phyloP scores from a whole-genome alignment of 2,797 vertebrate species.

The Acanthurus lineatus region DNA sequence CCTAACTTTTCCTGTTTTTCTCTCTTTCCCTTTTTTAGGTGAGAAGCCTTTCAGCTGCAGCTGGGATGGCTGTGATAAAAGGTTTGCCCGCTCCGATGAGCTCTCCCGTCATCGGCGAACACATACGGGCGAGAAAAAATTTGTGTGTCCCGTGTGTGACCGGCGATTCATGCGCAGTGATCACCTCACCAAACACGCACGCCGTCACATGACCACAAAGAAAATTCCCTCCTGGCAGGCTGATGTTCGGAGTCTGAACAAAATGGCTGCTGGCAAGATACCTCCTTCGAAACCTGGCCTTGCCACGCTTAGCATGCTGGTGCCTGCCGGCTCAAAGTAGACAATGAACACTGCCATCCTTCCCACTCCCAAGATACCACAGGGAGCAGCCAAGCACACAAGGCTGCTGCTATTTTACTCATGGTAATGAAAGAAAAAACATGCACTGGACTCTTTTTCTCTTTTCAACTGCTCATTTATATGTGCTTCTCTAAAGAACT shows the following conservation, averaged over 20 bases:
- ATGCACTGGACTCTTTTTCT: constrained; percentile 87
- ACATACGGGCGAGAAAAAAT: constrained; percentile 98
- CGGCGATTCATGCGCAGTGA: constrained; percentile 99
- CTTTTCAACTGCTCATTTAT: constrained; percentile 80
- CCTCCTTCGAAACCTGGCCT: constrained; percentile 77
- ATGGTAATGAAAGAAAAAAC: constrained; percentile 75
- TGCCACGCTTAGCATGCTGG: constrained; percentile 84
- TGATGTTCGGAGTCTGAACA: constrained; percentile 91
- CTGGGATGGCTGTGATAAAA: constrained; percentile 98
- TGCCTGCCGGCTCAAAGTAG: constrained; percentile 83
- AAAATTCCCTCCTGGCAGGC: constrained; percentile 95
- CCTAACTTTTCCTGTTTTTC: constrained; percentile 3
- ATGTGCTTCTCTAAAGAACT: constrained; percentile 71
- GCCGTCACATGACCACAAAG: constrained; percentile 94
- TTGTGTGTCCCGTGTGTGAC: constrained; percentile 94
- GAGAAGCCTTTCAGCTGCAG: constrained; percentile 98
- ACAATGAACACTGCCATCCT: constrained; percentile 64
- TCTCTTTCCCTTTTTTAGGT: constrained; percentile 79
- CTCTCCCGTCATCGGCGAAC: constrained; percentile 96
- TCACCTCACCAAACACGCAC: constrained; percentile 96
- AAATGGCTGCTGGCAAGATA: constrained; percentile 83
- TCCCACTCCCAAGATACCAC: constrained; percentile 68
- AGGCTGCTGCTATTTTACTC: constrained; percentile 78
- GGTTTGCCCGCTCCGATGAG: constrained; percentile 97
- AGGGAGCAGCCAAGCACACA: constrained; percentile 74